A percentile compares a stretch with the other conserved stretches of the same genome.
These are phyloP conservation scores for Tipula vernalis DNA, from an alignment of 2,888 invertebrate species.

Conservation along the genomic window DNA sequence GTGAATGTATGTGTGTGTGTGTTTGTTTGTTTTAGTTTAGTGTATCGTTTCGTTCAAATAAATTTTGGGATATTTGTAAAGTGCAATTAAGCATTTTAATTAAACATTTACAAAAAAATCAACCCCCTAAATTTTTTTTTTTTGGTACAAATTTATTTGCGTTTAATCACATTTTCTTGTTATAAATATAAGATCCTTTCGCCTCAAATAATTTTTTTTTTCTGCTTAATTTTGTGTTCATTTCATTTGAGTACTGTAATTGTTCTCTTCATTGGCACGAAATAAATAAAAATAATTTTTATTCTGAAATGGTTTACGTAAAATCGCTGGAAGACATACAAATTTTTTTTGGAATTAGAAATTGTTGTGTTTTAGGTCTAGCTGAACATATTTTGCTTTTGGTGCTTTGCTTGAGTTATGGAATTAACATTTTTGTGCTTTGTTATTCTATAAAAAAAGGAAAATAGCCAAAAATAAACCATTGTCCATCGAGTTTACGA, in stretches of 20 bases:
- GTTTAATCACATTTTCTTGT: neutral
- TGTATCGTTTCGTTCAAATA: too few species aligned
- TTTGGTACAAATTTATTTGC: neutral
- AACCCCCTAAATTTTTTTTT: neutral
- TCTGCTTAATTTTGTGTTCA: neutral
- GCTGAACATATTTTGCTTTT: neutral
- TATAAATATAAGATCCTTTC: neutral
- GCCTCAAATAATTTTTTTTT: neutral
- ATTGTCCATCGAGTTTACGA: neutral
- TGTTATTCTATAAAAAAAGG: neutral
- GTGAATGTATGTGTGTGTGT: neutral
- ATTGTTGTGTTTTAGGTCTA: neutral
- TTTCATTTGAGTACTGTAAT: neutral
- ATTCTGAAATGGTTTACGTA: neutral
- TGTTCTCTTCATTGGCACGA: too few species aligned
- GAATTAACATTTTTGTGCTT: neutral
- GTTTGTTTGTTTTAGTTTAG: too few species aligned
- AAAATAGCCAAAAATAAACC: neutral
- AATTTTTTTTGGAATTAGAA: neutral
- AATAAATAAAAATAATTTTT: neutral
- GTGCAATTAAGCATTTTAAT: neutral
- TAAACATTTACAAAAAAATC: neutral
- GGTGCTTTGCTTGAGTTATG: neutral
- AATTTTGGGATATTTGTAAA: neutral
- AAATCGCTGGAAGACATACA: neutral